phyloP scores from a whole-genome alignment of 2,113 vertebrate species.

The Dolichallabes microphthalmus region DNA sequence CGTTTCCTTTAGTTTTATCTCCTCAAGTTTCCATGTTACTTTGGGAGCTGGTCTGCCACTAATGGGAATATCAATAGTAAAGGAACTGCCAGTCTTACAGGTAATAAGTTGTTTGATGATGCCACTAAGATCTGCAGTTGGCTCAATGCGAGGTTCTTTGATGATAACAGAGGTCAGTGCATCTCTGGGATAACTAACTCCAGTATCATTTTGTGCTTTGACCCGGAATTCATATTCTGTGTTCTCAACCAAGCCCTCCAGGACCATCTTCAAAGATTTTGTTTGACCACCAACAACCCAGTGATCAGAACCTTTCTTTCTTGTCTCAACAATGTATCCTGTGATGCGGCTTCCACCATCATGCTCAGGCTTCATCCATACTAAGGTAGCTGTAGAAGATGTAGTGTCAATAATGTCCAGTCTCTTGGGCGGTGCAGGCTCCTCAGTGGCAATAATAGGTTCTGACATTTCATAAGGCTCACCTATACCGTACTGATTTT shows the following conservation, averaged over 20 bases:
- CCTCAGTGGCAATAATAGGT: constrained; percentile 92
- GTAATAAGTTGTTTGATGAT: constrained; percentile 94
- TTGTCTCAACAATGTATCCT: constrained; percentile 89
- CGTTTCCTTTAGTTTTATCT: constrained; percentile 97
- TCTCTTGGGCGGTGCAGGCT: constrained; percentile 92
- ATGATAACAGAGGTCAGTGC: constrained; percentile 92
- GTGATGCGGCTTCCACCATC: constrained; percentile 93
- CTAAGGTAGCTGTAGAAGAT: constrained; percentile 84
- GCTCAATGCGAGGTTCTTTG: constrained; percentile 95
- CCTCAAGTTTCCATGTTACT: constrained; percentile 95
- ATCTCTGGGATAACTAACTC: constrained; percentile 90
- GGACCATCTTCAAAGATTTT: constrained; percentile 85
- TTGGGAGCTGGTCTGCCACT: constrained; percentile 92
- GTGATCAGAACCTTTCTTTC: constrained; percentile 81
- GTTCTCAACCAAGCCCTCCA: constrained; percentile 88
- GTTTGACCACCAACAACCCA: constrained; percentile 86
- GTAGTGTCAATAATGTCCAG: constrained; percentile 91
- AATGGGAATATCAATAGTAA: constrained; percentile 93
- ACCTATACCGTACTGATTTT: constrained; percentile 92
- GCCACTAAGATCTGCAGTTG: constrained; percentile 93
- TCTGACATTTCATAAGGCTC: constrained; percentile 90
- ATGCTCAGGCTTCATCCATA: constrained; percentile 96
- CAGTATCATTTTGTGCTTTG: constrained; percentile 91
- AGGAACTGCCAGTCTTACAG: constrained; percentile 86
- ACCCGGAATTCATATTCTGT: constrained; percentile 96